Evolutionary conservation across 2,113 vertebrate species (phyloP), one percentile per base, ranked within the genome.

Genomic region (Sylvietta virens): DNA sequence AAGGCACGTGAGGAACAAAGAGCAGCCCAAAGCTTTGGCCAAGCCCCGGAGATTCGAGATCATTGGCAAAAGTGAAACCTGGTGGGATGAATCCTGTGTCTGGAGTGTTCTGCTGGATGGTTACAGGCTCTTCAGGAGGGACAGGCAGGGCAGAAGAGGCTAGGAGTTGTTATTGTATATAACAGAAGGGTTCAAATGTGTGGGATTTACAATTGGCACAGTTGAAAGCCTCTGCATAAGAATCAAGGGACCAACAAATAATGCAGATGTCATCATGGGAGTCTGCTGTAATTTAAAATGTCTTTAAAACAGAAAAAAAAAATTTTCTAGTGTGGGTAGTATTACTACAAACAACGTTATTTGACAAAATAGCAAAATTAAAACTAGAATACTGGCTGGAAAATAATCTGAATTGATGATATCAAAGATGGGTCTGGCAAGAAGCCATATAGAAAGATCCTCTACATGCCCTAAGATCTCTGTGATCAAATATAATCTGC

Each of bases 21-120:
- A 21, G 26, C 10, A 51, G 26, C 20, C 31, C 16, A 12, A 42
- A 24, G 37, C 20, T 44, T 42, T 51, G 20, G 26, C 45, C 16
- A 24, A 13, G 15, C 35, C 20, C 21, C 2, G 1, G 20, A 51
- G 37, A 30, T 35, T 20, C 0, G 0, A 70, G 20, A 60, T 42
- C 8, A 30, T 3, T 61, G 31, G 39, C 26, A 42, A 10, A 50
- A 50, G 45, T 15, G 24, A 60, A 35, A 50, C 8, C 19, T 60
- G 23, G 6, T 50, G 19, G 53, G 19, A 42, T n/a, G 15, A 28
- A 39, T n/a, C 30, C 30, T n/a, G 14, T 28, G 17, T 51, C 37
- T 50, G 54, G 19, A 42, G 20, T 50, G 19, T 24, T 15, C 35
- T 24, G 19, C 9, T 50, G 44, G 15, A 35, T 24, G 19, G 5